Conservation (phyloP, 2,797 vertebrate genomes). For the Brotula barbata region DNA sequence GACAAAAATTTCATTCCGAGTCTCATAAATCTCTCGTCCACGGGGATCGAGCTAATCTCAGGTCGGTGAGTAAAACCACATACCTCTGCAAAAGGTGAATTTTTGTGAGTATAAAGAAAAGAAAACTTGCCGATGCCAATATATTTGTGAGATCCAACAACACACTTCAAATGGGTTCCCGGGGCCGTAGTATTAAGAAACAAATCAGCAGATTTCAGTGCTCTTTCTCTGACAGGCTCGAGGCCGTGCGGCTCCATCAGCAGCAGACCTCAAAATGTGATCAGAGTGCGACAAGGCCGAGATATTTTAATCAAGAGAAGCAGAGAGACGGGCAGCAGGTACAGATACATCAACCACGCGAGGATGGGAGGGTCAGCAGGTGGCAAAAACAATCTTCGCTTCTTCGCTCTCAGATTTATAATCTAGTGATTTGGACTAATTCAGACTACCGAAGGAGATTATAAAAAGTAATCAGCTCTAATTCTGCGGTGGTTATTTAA, state of each 20-base stretch:
- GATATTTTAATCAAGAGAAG: conserved; percentile 48
- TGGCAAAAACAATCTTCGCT: conserved; percentile 19
- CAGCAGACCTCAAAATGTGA: conserved; percentile 31
- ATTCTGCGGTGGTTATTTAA: no score
- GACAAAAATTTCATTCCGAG: conserved; percentile 30
- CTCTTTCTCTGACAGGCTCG: conserved; percentile 15
- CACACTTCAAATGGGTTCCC: conserved; percentile 22
- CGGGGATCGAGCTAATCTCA: conserved; percentile 24
- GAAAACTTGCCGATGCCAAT: conserved; percentile 22
- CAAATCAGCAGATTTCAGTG: conserved; percentile 38
- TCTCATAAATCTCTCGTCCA: conserved; percentile 37
- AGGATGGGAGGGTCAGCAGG: neutral
- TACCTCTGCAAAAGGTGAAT: conserved; percentile 27
- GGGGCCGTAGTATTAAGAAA: conserved; percentile 41
- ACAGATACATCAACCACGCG: neutral
- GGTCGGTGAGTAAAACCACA: conserved; percentile 28
- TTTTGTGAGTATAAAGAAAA: conserved; percentile 15
- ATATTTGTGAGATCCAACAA: conserved; percentile 33
- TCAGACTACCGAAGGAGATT: neutral
- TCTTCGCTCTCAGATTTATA: neutral
- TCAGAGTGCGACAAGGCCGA: conserved; percentile 28
- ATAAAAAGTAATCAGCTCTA: no score
- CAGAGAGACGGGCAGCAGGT: conserved; percentile 24
- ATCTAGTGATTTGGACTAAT: neutral
- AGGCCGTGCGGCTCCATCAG: conserved; percentile 20